phyloP scores from a whole-genome alignment of 2,797 vertebrate genomes.

The Dendrocincla fuliginosa region DNA sequence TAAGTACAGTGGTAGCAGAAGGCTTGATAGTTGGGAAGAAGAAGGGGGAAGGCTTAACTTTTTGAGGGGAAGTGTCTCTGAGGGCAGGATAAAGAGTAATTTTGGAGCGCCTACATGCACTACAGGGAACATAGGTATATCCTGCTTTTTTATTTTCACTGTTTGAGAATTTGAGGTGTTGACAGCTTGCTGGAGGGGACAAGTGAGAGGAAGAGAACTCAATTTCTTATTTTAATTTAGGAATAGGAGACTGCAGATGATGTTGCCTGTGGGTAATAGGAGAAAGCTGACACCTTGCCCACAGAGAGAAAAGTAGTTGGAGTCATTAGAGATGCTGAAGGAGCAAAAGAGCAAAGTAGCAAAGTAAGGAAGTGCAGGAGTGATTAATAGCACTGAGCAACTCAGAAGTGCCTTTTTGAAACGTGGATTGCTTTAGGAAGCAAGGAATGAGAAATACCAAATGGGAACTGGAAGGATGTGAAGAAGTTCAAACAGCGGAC shows the following conservation, averaged over 20 bases:
- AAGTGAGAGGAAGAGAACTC: not conserved
- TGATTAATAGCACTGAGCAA: not conserved
- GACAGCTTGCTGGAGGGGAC: conserved; percentile 28
- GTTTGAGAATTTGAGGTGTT: not conserved
- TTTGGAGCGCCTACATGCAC: rapidly evolving
- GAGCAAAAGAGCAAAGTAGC: not conserved
- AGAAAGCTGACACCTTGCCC: not conserved
- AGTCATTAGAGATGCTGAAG: not conserved
- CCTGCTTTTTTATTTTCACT: not conserved
- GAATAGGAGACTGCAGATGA: not conserved
- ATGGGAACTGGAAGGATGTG: not conserved
- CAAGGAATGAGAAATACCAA: not conserved
- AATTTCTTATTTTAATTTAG: conserved; percentile 5
- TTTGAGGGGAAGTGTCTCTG: not conserved
- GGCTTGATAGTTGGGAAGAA: not conserved
- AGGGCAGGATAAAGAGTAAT: not conserved
- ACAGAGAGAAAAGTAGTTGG: not conserved
- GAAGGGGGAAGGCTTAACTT: not conserved
- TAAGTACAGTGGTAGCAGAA: not conserved
- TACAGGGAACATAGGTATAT: not conserved
- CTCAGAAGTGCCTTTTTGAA: not conserved
- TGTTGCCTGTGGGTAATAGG: not conserved
- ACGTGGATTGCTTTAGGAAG: not conserved
- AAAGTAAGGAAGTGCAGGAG: not conserved
- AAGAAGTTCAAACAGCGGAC: not conserved